phyloP scores from a whole-genome alignment of 1,140 invertebrate genomes.

The Coptotermes formosanus region DNA sequence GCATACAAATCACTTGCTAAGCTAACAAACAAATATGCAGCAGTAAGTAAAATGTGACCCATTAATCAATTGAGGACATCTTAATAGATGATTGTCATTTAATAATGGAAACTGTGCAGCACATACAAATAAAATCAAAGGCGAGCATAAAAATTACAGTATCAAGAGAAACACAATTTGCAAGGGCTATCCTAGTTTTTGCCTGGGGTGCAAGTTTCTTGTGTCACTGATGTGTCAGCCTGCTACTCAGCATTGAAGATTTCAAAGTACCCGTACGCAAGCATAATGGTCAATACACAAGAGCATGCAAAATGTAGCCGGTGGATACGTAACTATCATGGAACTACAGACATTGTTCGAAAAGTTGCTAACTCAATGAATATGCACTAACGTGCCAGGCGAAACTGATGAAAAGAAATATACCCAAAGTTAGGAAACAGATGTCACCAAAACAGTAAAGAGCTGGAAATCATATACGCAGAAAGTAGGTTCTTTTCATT shows the following conservation, averaged over 20 bases:
- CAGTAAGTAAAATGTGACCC: background rate
- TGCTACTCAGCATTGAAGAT: background rate
- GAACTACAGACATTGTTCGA: no score
- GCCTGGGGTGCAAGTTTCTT: background rate
- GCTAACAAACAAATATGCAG: background rate
- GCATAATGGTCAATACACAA: background rate
- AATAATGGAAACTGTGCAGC: background rate
- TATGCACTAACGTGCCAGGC: no score
- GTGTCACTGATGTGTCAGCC: slow-evolving; percentile 21
- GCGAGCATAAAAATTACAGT: slow-evolving; percentile 40
- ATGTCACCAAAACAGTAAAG: no score
- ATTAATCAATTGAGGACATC: background rate
- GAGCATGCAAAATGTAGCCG: background rate
- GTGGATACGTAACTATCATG: no score
- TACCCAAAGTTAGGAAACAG: no score
- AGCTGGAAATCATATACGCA: no score
- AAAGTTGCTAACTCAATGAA: no score
- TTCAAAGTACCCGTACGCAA: background rate
- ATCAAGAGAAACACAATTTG: slow-evolving; percentile 23
- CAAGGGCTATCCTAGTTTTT: background rate
- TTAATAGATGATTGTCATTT: background rate
- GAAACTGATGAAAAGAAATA: no score
- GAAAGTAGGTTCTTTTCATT: no score
- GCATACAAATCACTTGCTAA: background rate
- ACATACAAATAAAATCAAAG: background rate